Base-by-base conservation (phyloP, 2,113 vertebrate genomes). In the Apodemus speciosus region DNA sequence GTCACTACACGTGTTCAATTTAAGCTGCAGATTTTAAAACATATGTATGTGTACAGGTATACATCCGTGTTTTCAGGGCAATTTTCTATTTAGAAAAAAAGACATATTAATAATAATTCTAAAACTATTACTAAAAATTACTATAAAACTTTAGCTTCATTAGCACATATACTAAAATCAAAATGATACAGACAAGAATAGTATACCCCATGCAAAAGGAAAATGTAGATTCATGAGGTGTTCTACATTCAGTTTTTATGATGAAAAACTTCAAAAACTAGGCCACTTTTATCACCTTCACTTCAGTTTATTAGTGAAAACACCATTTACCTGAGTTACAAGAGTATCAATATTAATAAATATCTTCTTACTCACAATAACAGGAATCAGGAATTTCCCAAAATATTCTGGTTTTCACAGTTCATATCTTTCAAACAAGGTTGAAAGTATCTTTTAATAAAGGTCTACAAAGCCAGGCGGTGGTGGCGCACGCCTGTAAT, bases 1-100 rank as follows among this genome's bases (percentile, higher is more conserved):
- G 64, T 53, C 38, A 91, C 14, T 38, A 30, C 3, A 68, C 2
- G 79, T 3, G 56, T 77, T n/a, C 38, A 86, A 76, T 88, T 87
- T 89, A 43, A 80, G 53, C 68, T 92, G 25, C 9, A 95, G 15
- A 88, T 20, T 84, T 88, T 8, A 96, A 90, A 88, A 91, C 23
- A 40, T 90, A 4, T 23, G 1, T 69, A 15, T 23, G 60, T 20
- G 87, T 13, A n/a, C 5, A 1, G 49, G 49, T 56, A 53, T 56
- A 40, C 4, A 40, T 58, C 40, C 64, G 66, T 62, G 23, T 92
- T 92, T 90, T 95, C 79, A 80, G 81, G 43, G 38, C 30, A 94
- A 83, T 13, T 38, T 89, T 90, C 16, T 85, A 93, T 49, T 94
- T 38, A 93, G 62, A 89, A 89, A 94, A 92, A 77, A 76, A 15